Evolutionary conservation across 2,113 vertebrate genomes (phyloP).

Genomic region (Eidolon helvum): DNA sequence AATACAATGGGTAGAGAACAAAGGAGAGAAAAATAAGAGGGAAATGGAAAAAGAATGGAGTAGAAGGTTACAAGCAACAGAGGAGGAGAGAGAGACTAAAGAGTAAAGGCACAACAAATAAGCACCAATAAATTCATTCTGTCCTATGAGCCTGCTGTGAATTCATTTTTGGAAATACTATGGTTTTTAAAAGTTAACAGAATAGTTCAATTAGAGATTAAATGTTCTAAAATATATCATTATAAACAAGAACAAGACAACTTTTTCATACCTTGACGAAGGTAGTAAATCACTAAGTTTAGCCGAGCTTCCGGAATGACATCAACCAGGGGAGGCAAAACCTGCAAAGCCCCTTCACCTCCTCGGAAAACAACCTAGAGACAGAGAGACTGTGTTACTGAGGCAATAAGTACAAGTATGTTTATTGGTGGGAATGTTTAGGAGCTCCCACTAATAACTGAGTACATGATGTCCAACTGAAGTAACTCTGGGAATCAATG

Average conservation of each 20-base stretch:
- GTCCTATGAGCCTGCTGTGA: not conserved
- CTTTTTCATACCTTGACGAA: slow-evolving; percentile 90
- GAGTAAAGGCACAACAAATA: not conserved
- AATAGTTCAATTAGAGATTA: not conserved
- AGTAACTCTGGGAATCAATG: not conserved
- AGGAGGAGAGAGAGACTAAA: not conserved
- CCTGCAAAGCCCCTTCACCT: slow-evolving; percentile 95
- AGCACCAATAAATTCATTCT: not conserved
- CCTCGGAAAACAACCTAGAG: slow-evolving; percentile 95
- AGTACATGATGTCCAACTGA: not conserved
- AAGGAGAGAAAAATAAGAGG: not conserved
- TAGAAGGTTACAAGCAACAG: not conserved
- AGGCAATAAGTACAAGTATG: not conserved
- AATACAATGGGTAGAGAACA: not conserved
- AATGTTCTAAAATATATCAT: slow-evolving; percentile 24
- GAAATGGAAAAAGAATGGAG: not conserved
- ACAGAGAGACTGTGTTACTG: not conserved
- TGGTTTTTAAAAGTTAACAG: not conserved
- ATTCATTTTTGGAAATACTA: not conserved
- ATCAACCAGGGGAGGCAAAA: slow-evolving; percentile 95
- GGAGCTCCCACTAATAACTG: not conserved
- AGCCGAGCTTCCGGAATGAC: slow-evolving; percentile 97
- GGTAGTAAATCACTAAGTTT: slow-evolving; percentile 98
- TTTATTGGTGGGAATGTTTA: not conserved
- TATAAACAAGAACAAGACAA: slow-evolving; percentile 23